Base-by-base conservation (phyloP, 2,888 invertebrate genomes). In the Lithodes maja region DNA sequence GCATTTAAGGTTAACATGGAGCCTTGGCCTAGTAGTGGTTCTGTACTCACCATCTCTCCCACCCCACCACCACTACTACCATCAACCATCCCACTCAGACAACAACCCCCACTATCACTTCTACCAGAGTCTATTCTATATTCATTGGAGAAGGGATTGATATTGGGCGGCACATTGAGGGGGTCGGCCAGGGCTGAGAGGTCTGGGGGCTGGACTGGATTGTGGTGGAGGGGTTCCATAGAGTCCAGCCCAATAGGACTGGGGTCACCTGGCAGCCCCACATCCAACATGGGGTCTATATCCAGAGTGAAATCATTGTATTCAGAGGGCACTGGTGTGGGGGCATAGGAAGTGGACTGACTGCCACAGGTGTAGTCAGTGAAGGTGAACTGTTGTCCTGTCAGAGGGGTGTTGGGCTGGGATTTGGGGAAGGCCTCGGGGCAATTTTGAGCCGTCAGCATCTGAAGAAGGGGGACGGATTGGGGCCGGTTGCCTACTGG, bases 321-420 rank as follows among this genome's bases (percentile, higher is more conserved):
- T 84, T 91, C 91, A 50, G 88, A 88, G 77, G 91, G 91, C 49
- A 91, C 91, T 17, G 91, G 91, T 12, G 91, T 91, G 17, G 91
- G 91, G 69, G 91, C 90, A 69, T 88, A 91, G 17, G 91, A 91
- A 33, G 91, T 83, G 9, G 88, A 85, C 75, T 86, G 86, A 53
- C 86, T 77, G 3, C 82, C 68, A 3, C 74, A 61, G 54, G 86
- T 80, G 50, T 69, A 88, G 49, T 83, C 87, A 2, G 84, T 33
- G 79, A 90, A 91, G 15, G 53, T 69, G 71, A 87, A 88, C 33
- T 79, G 81, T 33, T 78, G 86, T 53, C 86, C 85, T 12, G 90
- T 84, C 68, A 91, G n/a, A 15, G 91, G 91, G 2, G 91, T 91
- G 85, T 88, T 91, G 53, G 91, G 91, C 71, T 90, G 90, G 1